These are phyloP conservation scores for Idaea dimidiata DNA, from an alignment of 2,888 invertebrate species.

Conservation along the genomic window DNA sequence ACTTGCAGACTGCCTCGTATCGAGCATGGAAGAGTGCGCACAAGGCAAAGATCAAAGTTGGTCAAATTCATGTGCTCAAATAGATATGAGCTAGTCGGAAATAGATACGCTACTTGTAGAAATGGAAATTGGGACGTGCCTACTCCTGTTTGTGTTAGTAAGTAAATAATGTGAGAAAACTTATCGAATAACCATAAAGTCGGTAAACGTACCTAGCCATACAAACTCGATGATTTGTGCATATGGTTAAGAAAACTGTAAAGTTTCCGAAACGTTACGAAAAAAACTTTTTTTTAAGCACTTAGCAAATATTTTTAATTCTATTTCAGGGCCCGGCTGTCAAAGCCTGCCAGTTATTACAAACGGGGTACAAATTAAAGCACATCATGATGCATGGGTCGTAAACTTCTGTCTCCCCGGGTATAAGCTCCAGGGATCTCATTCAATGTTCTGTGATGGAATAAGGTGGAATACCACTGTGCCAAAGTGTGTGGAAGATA, in stretches of 20 bases:
- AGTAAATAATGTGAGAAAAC: slow-evolving; percentile 57
- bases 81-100: slow-evolving; percentile 84
- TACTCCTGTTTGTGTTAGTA: slow-evolving; percentile 87
- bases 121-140: slow-evolving; percentile 86
- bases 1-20: slow-evolving; percentile 60
- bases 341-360: slow-evolving; percentile 49
- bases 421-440: slow-evolving; percentile 80
- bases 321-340: slow-evolving; percentile 82
- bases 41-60: slow-evolving; percentile 73
- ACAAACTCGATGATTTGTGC: background rate
- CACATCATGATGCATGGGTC: slow-evolving; percentile 79
- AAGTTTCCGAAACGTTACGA: no score
- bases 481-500: slow-evolving; percentile 84
- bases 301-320: background rate
- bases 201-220: background rate
- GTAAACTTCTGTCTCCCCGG: slow-evolving; percentile 85
- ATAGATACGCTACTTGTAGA: slow-evolving; percentile 85
- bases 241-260: no score
- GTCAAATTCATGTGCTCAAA: slow-evolving; percentile 82
- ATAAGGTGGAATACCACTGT: slow-evolving; percentile 84
- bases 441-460: slow-evolving; percentile 87
- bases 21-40: slow-evolving; percentile 70
- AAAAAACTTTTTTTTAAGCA: background rate
- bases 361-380: slow-evolving; percentile 76
- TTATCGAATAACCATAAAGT: no score